Conservation (phyloP, 2,797 vertebrate species). For the Phyllotis vaccarum region DNA sequence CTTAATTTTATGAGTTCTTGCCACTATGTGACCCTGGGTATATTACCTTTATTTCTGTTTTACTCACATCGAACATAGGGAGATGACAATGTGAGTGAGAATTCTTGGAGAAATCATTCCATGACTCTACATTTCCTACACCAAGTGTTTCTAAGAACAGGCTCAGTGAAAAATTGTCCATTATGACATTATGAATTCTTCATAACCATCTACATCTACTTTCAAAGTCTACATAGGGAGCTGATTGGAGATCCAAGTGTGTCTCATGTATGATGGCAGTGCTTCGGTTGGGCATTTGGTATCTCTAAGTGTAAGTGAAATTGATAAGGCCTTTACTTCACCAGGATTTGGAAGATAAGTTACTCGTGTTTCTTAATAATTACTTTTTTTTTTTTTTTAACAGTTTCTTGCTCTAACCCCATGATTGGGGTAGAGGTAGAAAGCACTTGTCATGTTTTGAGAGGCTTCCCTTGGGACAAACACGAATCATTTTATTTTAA, state of each 20-base stretch:
- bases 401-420: neutral
- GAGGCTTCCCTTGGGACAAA: constrained; percentile 31
- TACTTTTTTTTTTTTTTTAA: constrained; percentile 1
- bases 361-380: neutral
- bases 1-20: constrained; percentile 22
- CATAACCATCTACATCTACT: neutral
- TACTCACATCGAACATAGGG: neutral
- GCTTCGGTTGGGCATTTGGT: neutral
- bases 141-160: neutral
- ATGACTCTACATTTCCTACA: neutral
- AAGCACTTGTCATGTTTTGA: neutral
- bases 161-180: neutral
- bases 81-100: neutral
- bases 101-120: constrained; percentile 32
- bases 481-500: neutral
- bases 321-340: neutral
- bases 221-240: neutral
- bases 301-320: neutral
- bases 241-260: neutral
- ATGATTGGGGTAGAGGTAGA: neutral
- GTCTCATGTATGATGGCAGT: neutral
- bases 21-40: neutral
- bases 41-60: constrained; percentile 36
- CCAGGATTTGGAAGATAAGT: neutral
- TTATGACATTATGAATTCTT: neutral